phyloP scores from a whole-genome alignment of 2,113 vertebrate species.

The Neodontobutis hainanensis region DNA sequence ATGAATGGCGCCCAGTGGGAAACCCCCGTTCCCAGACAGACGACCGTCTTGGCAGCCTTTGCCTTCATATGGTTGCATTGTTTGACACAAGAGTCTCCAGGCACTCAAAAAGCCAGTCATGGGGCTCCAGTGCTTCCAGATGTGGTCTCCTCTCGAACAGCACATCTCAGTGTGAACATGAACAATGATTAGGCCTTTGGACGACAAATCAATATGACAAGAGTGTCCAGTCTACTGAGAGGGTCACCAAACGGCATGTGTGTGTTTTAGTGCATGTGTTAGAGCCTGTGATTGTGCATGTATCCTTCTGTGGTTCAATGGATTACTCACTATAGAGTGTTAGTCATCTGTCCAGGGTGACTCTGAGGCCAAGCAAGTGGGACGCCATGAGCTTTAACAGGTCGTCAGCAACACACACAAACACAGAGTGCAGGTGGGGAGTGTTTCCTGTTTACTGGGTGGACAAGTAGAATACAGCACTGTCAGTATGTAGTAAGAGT shows the following conservation, averaged over 20 bases:
- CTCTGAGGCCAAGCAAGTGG: constrained; percentile 6
- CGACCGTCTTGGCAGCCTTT: constrained; percentile 23
- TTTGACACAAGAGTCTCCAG: constrained; percentile 67
- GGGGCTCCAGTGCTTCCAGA: constrained; percentile 71
- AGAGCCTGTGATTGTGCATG: too few relatives aligned
- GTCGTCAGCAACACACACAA: constrained; percentile 33
- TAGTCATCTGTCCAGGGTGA: constrained; percentile 52
- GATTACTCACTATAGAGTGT: constrained; percentile 55
- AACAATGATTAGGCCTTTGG: constrained; percentile 32
- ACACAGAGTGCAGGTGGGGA: constrained; percentile 10
- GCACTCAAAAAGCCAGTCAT: constrained; percentile 47
- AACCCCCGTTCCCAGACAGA: constrained; percentile 21
- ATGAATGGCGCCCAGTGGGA: constrained; percentile 1
- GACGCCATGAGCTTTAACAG: constrained; percentile 48
- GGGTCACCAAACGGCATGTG: constrained; percentile 20
- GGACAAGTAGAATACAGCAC: constrained; percentile 1
- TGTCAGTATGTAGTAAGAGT: background rate
- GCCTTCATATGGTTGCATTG: constrained; percentile 44
- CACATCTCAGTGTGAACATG: constrained; percentile 43
- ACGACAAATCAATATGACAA: background rate
- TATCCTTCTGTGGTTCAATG: constrained; percentile 14
- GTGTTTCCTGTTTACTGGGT: constrained; percentile 46
- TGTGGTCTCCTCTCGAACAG: constrained; percentile 54
- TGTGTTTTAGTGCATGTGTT: constrained; percentile 18
- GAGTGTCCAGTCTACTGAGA: constrained; percentile 33